Conservation (phyloP, 1,140 invertebrate species). For the Papilio helenus region DNA sequence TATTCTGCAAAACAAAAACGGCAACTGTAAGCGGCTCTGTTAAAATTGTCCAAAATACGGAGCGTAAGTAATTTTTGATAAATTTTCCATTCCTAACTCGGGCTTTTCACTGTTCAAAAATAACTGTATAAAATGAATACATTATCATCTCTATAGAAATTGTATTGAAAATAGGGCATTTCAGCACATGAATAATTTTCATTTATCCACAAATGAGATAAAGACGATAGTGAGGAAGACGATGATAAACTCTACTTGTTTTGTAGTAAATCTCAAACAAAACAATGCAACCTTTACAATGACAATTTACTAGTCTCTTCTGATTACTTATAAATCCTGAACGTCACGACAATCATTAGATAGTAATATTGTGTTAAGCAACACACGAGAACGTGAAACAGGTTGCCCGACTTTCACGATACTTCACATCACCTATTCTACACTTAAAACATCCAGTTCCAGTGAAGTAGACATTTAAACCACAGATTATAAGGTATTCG, state of each 20-base stretch:
- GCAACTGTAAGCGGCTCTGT: not conserved
- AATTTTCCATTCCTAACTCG: not conserved
- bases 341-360: conserved; percentile 12
- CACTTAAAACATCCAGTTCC: not conserved
- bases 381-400: conserved; percentile 1
- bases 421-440: conserved; percentile 5
- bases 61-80: not conserved
- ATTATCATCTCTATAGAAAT: no score
- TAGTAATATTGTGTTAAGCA: conserved; percentile 19
- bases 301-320: not conserved
- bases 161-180: no score
- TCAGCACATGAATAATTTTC: no score
- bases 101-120: no score
- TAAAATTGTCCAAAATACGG: not conserved
- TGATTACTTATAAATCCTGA: not conserved
- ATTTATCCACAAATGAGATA: no score
- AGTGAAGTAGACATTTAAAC: not conserved
- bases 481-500: no score
- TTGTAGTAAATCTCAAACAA: not conserved
- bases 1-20: not conserved
- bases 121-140: no score
- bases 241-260: no score
- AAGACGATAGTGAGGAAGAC: no score
- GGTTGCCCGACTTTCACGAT: conserved; percentile 16
- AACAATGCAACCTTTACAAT: not conserved